phyloP scores from a whole-genome alignment of 2,797 vertebrate genomes.

The Pangasius macronema region DNA sequence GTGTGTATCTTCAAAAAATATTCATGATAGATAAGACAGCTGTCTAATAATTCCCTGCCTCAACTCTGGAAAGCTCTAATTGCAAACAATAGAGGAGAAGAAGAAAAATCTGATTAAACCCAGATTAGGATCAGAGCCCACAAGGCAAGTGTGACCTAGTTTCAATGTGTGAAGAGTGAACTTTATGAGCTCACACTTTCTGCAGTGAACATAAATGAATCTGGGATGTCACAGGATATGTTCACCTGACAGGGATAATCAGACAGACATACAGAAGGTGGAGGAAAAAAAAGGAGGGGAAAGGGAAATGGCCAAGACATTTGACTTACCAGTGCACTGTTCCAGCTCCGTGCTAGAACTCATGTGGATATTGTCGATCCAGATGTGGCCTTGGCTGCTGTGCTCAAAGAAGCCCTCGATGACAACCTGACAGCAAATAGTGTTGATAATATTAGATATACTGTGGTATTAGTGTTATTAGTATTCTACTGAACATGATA shows the following conservation, averaged over 20 bases:
- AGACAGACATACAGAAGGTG: neutral
- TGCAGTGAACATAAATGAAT: neutral
- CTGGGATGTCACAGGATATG: neutral
- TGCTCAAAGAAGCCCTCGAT: slow-evolving; percentile 91
- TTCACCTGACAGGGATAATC: neutral
- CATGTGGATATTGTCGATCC: slow-evolving; percentile 93
- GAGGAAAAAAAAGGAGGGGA: neutral
- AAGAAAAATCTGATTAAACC: slow-evolving; percentile 73
- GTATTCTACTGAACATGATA: neutral
- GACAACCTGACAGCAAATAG: slow-evolving; percentile 80
- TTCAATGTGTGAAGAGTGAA: slow-evolving; percentile 63
- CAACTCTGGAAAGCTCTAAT: slow-evolving; percentile 54
- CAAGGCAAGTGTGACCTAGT: slow-evolving; percentile 73
- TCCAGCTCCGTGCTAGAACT: slow-evolving; percentile 86
- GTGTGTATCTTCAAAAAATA: slow-evolving; percentile 23
- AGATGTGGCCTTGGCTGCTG: slow-evolving; percentile 84
- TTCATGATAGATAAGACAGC: slow-evolving; percentile 42
- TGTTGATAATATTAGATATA: neutral
- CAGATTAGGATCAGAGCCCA: slow-evolving; percentile 75
- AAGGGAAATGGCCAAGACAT: neutral
- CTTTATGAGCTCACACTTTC: slow-evolving; percentile 54
- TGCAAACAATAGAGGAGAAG: slow-evolving; percentile 58
- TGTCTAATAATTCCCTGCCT: slow-evolving; percentile 51
- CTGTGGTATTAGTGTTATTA: neutral
- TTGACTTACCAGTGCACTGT: slow-evolving; percentile 89